Evolutionary conservation across 2,113 vertebrate genomes (phyloP), one percentile per base, ranked within the genome.

Genomic region (Dromaius novaehollandiae): DNA sequence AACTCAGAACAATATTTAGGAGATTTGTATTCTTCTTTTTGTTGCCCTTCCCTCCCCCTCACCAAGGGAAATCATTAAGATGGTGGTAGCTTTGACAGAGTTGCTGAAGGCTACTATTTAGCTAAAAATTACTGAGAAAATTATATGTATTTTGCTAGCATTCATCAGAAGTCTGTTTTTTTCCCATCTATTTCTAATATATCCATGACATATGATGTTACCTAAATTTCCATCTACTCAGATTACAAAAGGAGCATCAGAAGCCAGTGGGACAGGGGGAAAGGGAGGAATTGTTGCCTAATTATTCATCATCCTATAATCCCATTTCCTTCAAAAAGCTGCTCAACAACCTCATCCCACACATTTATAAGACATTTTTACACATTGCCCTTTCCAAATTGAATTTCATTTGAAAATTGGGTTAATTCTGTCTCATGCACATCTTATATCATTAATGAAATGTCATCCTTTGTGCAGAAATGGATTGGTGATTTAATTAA

Each of bases 361-460:
- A 92, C 40, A 68, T 90, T 93, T 84, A 93, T 58, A 84, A 81
- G 93, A 77, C 75, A 44, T 91, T 96, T 95, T 91, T 88, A 92
- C 46, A 94, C 19, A 65, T 1, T 94, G 92, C 69, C 89, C 95
- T 96, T 96, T 95, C 86, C 91, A 89, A 89, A 96, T 78, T 93
- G 92, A 96, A 96, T 95, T 91, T 73, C 36, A 46, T 92, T 91
- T 90, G 88, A 96, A 95, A 94, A 94, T 30, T 94, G 61, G 95
- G 93, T 91, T 96, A 95, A 96, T 94, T 96, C 71, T 95, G 88
- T 89, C 93, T 91, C 93, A 91, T 84, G 89, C 81, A 83, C 86
- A 95, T 97, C 88, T 95, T 91, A 48, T 63, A 74, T 84, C 85
- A 95, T 91, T 95, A 94, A 96, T 95, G 93, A 97, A 97, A 96